phyloP scores from a whole-genome alignment of 2,888 invertebrate genomes.

The Sericinus montela region DNA sequence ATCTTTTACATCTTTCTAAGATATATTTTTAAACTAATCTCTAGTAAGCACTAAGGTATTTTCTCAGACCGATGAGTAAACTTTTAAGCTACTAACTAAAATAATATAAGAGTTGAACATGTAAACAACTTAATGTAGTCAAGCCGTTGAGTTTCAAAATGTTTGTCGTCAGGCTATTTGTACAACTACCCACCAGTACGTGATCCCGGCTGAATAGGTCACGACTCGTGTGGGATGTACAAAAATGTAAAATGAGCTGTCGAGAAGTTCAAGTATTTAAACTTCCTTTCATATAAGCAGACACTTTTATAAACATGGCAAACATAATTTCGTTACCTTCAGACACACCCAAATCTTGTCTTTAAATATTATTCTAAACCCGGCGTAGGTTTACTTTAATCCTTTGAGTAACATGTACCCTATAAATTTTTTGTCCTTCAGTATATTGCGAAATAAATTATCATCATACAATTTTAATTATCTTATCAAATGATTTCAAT shows the following conservation, averaged over 20 bases:
- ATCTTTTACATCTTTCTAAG: no score
- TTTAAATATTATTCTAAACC: not conserved
- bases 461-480: no score
- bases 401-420: no score
- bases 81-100: conserved; percentile 13
- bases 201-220: conserved; percentile 22
- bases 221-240: conserved; percentile 17
- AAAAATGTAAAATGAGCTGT: conserved; percentile 20
- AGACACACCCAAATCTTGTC: not conserved
- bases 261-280: conserved; percentile 22
- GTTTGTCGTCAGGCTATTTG: conserved; percentile 50
- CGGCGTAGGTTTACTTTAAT: no score
- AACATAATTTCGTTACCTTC: not conserved
- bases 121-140: conserved; percentile 45
- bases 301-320: conserved; percentile 10
- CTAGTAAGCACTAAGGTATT: no score
- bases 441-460: no score
- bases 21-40: no score
- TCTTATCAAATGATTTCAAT: no score
- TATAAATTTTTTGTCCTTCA: no score
- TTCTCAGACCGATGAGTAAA: not conserved
- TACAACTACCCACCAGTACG: conserved; percentile 31
- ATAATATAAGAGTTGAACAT: conserved; percentile 29
- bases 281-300: conserved; percentile 14
- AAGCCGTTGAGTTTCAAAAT: conserved; percentile 55